Evolutionary conservation across 2,113 vertebrate species (phyloP), one percentile per base, ranked within the genome.

Genomic region (Mesitornis unicolor): DNA sequence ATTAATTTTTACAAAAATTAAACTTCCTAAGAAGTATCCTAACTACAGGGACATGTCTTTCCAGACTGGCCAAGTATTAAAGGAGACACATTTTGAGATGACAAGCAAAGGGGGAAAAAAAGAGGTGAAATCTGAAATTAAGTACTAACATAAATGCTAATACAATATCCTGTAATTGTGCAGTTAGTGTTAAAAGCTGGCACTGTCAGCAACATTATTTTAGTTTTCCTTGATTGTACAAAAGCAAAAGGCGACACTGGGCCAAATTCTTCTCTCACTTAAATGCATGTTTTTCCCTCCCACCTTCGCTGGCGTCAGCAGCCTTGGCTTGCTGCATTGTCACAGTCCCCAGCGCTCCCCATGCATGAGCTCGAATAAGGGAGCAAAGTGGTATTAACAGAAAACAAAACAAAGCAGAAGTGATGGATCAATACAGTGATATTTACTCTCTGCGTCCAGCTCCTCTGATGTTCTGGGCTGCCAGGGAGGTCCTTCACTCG

Each of bases 351-450:
- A 40, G 16, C 11, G 69, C 33, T 84, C 36, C 76, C n/a, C 60
- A 13, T 24, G 53, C 0, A 0, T 53, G 50, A 82, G 36, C 40
- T 53, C 1, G 0, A 84, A 60, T 64, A 75, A 65, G 69, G 56
- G 13, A 74, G 16, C 47, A 56, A 38, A 56, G 61, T 57, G 67
- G 16, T 73, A 83, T 65, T 60, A 91, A 89, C 56, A 82, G 93
- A 84, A 68, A 88, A 45, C 42, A 91, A 91, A 94, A 26, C 75
- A 83, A 65, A 59, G 7, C 51, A 75, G 51, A 64, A 87, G 47
- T 7, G 63, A 35, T 40, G 7, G 50, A 89, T 89, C 84, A 22
- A 59, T 71, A 70, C 0, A 47, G 50, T 45, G 69, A 77, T 18
- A 42, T 84, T 93, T 93, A 45, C 50, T 80, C 63, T 54, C 40